A percentile compares a stretch with the other conserved stretches of the same genome.
Conservation (phyloP, 1,140 invertebrate genomes). For the Spodoptera frugiperda region DNA sequence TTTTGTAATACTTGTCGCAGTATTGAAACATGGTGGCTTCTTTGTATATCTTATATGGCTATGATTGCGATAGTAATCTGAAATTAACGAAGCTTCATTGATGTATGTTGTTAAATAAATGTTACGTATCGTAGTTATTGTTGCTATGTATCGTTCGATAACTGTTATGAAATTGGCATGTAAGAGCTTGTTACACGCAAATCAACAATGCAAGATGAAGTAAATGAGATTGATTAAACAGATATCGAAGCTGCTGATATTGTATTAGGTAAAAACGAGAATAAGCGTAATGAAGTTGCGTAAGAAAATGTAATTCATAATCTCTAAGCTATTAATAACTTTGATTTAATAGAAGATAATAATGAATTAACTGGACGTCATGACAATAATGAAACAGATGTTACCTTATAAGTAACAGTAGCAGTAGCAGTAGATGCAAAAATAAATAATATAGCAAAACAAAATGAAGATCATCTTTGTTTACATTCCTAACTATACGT, state of each 20-base stretch:
- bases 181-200: conserved; percentile 13
- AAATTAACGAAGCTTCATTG: conserved; percentile 25
- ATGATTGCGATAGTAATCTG: conserved; percentile 24
- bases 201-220: conserved; percentile 1
- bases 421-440: neutral
- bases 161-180: conserved; percentile 25
- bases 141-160: conserved; percentile 26
- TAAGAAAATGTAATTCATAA: too few relatives aligned
- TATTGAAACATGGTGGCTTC: conserved; percentile 4
- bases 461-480: conserved; percentile 18
- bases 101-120: conserved; percentile 25
- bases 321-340: too few relatives aligned
- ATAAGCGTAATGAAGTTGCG: too few relatives aligned
- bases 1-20: conserved; percentile 5
- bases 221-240: neutral
- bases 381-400: neutral
- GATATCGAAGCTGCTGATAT: neutral
- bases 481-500: conserved; percentile 42
- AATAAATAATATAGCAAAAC: neutral
- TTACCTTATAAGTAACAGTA: neutral
- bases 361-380: too few relatives aligned
- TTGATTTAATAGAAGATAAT: too few relatives aligned
- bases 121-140: conserved; percentile 16
- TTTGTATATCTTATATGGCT: conserved; percentile 10
- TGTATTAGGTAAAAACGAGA: too few relatives aligned